Evolutionary conservation across 2,888 invertebrate species (phyloP), one percentile per base, ranked within the genome.

Genomic region (Tetragonula carbonaria): DNA sequence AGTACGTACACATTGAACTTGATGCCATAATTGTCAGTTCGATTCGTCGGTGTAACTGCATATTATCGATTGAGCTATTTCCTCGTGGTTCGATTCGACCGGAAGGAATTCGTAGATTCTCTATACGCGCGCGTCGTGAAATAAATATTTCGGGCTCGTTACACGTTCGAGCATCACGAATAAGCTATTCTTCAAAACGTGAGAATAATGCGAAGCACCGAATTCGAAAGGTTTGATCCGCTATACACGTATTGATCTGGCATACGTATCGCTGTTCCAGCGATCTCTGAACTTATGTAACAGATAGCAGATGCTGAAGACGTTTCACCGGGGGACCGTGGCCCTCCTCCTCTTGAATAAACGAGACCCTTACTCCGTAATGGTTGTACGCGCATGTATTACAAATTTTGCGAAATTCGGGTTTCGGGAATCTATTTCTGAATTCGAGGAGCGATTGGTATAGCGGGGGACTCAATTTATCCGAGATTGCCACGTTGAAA

Each of bases 221-320:
- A 63, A 68, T 23, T 45, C 28, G 38, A 23, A 45, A 33, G 66
- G 55, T 62, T 79, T 55, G 18, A 55, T 28, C 14, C 50, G 33
- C 28, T 33, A 51, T 33, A 33, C 33, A 33, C 33, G 33, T 33
- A 33, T 33, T 33, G 33, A 33, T 8, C 23, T 13, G 70, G 28
- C 68, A 84, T 84, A 84, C 70, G 68, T 85, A 77, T 78, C 67
- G 28, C 18, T 18, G 53, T 4, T 6, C 8, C 51, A 59, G 72
- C 45, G 73, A 75, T 80, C 77, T 74, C 33, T 70, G 85, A 82
- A 85, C 80, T 80, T 80, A 80, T 85, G 86, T 78, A 83, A 67
- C 75, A 63, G 82, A 71, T 76, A 71, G 28, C 67, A n/a, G 62
- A 73, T 67, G 67, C 53, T 63, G 66, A 85, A 86, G 85, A 85